These are phyloP conservation scores for Luffia ferchaultella DNA, from an alignment of 2,888 invertebrate genomes.

Conservation along the genomic window DNA sequence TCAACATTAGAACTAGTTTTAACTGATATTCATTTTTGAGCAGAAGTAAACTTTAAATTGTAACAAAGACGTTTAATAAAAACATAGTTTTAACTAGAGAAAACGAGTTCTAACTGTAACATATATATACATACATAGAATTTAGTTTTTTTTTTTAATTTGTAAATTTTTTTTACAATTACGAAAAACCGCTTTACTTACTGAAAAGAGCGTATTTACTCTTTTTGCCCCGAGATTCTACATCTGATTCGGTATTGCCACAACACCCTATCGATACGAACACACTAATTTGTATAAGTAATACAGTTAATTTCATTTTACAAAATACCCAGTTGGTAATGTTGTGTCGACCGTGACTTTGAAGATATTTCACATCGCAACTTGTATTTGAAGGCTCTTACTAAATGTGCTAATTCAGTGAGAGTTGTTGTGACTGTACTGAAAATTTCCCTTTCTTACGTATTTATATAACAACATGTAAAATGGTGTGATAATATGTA, in stretches of 20 bases:
- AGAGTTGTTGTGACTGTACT: not conserved
- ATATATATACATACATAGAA: not conserved
- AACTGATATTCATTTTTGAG: too few relatives aligned
- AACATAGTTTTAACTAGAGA: slow-evolving; percentile 10
- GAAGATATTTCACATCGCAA: not conserved
- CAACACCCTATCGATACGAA: not conserved
- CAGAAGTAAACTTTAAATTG: too few relatives aligned
- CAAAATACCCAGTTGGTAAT: not conserved
- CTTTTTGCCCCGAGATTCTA: slow-evolving; percentile 46
- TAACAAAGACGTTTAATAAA: not conserved
- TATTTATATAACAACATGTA: too few relatives aligned
- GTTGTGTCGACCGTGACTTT: not conserved
- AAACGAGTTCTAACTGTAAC: not conserved
- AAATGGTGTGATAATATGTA: too few relatives aligned
- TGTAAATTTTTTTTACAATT: not conserved
- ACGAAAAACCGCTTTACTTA: slow-evolving; percentile 23
- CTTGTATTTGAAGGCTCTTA: not conserved
- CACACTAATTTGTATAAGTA: not conserved
- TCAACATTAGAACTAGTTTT: too few relatives aligned
- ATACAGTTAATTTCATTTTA: not conserved
- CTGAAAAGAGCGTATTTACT: slow-evolving; percentile 43
- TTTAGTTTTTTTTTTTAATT: not conserved
- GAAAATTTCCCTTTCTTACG: not conserved
- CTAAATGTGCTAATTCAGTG: not conserved
- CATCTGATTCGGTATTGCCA: slow-evolving; percentile 15